Conservation (phyloP, 2,888 invertebrate genomes). For the Drosophila hamatofila region DNA sequence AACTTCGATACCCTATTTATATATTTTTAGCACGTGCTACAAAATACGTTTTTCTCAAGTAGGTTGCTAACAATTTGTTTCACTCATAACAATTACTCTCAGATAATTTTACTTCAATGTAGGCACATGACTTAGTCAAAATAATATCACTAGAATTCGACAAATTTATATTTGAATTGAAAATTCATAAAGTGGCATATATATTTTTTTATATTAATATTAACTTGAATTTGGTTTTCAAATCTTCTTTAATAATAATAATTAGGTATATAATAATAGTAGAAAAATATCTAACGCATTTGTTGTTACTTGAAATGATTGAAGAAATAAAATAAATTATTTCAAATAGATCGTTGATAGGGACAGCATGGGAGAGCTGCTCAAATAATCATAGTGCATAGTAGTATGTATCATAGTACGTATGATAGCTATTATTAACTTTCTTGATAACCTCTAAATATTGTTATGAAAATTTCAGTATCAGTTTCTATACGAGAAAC, state of each 20-base stretch:
- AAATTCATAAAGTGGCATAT: too few relatives aligned
- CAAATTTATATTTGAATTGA: too few relatives aligned
- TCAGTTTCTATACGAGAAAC: background rate
- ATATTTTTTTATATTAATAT: too few relatives aligned
- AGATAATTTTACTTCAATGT: background rate
- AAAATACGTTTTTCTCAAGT: background rate
- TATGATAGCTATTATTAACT: background rate
- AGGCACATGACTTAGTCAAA: conserved; percentile 8
- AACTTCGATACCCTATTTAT: background rate
- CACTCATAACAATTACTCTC: background rate
- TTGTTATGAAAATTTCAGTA: background rate
- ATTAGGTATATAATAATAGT: too few relatives aligned
- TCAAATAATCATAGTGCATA: background rate
- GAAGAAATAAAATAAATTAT: background rate
- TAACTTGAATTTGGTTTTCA: background rate
- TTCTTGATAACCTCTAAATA: background rate
- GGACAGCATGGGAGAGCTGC: background rate
- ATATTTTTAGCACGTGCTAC: background rate
- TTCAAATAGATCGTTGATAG: background rate
- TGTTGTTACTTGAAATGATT: background rate
- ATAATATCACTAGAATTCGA: background rate
- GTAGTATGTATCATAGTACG: background rate
- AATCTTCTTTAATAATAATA: background rate
- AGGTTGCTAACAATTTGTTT: background rate
- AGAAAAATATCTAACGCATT: too few relatives aligned